Percentiles rank a stretch among this genome's conserved stretches.
phyloP scores from a whole-genome alignment of 2,113 vertebrate genomes.

The Patagioenas fasciata region DNA sequence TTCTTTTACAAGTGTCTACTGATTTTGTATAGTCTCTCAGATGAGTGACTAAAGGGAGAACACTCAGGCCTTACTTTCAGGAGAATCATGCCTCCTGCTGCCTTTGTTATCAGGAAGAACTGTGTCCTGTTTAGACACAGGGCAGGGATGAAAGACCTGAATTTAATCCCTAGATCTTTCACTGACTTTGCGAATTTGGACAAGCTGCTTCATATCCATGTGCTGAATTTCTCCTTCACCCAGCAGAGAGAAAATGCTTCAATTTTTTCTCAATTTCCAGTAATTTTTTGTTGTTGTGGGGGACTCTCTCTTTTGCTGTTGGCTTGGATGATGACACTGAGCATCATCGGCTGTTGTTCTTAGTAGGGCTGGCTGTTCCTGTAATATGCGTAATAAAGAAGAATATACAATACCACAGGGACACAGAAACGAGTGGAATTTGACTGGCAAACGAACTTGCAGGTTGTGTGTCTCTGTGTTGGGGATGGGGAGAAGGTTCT shows the following conservation, averaged over 20 bases:
- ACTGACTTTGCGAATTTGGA: neutral
- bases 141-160: neutral
- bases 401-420: neutral
- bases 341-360: neutral
- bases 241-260: neutral
- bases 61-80: neutral
- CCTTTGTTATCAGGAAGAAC: neutral
- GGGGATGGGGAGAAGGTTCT: neutral
- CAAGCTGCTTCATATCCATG: neutral
- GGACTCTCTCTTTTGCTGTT: neutral
- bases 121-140: neutral
- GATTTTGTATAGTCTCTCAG: neutral
- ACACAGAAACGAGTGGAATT: neutral
- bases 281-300: neutral
- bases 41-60: neutral
- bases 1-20: neutral
- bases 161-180: neutral
- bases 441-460: neutral
- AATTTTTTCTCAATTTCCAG: neutral
- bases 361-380: neutral
- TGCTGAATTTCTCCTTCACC: neutral
- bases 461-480: neutral
- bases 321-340: neutral
- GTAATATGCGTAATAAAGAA: neutral
- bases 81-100: neutral